Evolutionary conservation across 2,113 vertebrate genomes (phyloP).

Genomic region (Alethe diademata): DNA sequence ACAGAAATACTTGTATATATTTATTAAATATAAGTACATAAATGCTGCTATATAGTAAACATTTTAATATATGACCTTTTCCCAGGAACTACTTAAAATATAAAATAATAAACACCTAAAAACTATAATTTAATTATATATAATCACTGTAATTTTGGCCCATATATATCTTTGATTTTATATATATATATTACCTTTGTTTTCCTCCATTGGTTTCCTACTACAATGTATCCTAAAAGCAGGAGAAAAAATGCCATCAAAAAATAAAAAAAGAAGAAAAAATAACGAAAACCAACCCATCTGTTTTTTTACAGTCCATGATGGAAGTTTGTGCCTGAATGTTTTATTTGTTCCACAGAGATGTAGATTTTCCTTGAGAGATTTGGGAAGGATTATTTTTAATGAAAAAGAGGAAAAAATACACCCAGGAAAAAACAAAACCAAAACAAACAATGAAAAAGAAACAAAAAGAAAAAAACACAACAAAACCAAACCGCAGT

Average conservation of each 20-base stretch:
- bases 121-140: background rate
- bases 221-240: constrained; percentile 35
- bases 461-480: background rate
- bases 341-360: constrained; percentile 38
- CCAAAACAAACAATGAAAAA: background rate
- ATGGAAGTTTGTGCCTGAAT: background rate
- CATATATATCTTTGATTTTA: background rate
- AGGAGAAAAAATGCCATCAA: background rate
- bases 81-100: background rate
- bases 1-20: background rate
- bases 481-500: background rate
- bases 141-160: background rate
- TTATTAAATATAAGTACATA: background rate
- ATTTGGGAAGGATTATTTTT: background rate
- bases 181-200: constrained; percentile 43
- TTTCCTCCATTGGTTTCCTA: constrained; percentile 43
- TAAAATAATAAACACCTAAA: background rate
- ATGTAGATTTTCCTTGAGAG: constrained; percentile 26
- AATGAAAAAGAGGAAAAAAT: background rate
- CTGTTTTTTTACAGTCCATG: constrained; percentile 1
- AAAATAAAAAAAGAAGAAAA: background rate
- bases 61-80: background rate
- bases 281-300: background rate
- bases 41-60: background rate
- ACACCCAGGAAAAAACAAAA: background rate